Evolutionary conservation across 1,140 invertebrate genomes (phyloP), one percentile per base, ranked within the genome.

Genomic region (Schlechtendalia chinensis): DNA sequence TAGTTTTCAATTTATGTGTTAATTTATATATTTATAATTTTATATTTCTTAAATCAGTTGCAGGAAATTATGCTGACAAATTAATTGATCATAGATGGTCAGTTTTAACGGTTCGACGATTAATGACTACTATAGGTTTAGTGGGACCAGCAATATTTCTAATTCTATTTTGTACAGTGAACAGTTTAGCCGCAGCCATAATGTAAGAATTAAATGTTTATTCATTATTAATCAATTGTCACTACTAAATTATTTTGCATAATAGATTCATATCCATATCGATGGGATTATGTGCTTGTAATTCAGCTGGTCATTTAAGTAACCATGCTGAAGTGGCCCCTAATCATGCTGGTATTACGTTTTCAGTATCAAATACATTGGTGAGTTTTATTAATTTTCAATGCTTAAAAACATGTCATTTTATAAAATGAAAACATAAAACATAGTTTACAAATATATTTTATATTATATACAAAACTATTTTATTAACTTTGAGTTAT

Each of bases 311-410:
- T 27, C 92, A 94, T 86, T 85, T 94, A 17, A 92, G 91, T 84
- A 94, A 94, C 85, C 93, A 94, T 84, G 91, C 92, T 10, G 93
- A 94, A 83, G 88, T 94, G 29, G 92, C 92, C 6, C 92, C 92
- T 3, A 92, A 92, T 87, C 91, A 93, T 86, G 92, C 92, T 19
- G 92, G 92, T 17, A 89, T 93, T 53, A 93, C 92, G 72, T 94
- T 94, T 86, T 92, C 92, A 27, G 90, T 94, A 82, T 93, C 92
- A 45, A 94, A 94, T 85, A 93, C 92, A 22, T 87, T 93, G 81
- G 90, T 91, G 86, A 87, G 88, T 87, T 80, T 53, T 24, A 72
- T 81, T 81, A 29, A n/a, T 54, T 29, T 27, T 22, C n/a, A n/a
- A 5, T 65, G 14, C n/a, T 17, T 19, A 61, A 17, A 27, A 65